phyloP scores from a whole-genome alignment of 2,113 vertebrate species.

The Fulica atra region DNA sequence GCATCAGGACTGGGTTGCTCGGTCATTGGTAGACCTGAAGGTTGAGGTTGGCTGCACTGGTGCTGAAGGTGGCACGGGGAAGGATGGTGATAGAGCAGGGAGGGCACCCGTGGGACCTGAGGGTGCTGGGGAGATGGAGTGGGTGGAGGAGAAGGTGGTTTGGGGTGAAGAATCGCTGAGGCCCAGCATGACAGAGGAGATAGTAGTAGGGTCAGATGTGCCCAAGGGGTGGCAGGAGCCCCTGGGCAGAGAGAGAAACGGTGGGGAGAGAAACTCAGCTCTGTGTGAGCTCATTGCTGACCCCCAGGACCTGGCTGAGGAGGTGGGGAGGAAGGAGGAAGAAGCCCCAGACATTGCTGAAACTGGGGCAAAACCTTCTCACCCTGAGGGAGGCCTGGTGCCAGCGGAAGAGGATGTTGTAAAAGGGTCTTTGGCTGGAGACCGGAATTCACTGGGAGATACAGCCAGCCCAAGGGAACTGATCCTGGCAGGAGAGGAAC shows the following conservation, averaged over 20 bases:
- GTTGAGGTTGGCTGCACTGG: neutral
- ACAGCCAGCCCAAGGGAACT: rapidly evolving
- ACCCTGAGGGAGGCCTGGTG: neutral
- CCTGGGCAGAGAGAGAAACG: neutral
- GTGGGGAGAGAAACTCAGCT: neutral
- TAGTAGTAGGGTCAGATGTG: neutral
- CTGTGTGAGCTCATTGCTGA: rapidly evolving
- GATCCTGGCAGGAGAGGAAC: neutral
- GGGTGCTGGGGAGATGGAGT: neutral
- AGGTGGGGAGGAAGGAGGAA: neutral
- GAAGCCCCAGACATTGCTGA: neutral
- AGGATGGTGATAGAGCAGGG: neutral
- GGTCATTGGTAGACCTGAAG: neutral
- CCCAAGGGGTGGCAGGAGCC: neutral
- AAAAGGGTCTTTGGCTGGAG: neutral
- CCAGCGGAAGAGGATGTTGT: neutral
- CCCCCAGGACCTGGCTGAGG: neutral
- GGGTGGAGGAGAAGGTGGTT: no score
- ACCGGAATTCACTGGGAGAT: rapidly evolving
- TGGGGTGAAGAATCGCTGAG: neutral
- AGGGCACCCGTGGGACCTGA: neutral
- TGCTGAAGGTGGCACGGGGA: neutral
- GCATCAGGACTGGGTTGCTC: neutral
- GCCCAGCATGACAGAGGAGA: neutral
- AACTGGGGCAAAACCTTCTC: neutral